A percentile compares a stretch with the other conserved stretches of the same genome.
These are phyloP conservation scores for Acyrthosiphon pisum DNA, from an alignment of 1,140 invertebrate species.

Conservation along the genomic window DNA sequence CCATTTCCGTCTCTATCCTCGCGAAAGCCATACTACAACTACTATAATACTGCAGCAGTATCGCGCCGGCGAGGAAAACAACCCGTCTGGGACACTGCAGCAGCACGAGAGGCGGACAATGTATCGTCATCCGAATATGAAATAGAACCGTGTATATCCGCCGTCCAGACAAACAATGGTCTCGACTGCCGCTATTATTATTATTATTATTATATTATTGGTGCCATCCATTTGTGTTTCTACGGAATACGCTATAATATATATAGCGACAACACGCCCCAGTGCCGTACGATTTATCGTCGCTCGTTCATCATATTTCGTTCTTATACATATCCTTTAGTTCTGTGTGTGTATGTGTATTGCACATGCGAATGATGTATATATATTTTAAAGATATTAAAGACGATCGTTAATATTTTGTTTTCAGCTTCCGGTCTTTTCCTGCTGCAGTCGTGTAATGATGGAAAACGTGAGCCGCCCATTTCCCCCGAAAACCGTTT, in stretches of 20 bases:
- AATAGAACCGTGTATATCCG: constrained; percentile 41
- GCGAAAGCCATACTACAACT: not conserved
- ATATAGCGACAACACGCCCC: constrained; percentile 33
- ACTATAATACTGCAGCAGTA: no score
- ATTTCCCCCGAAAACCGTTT: not conserved
- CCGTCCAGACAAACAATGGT: constrained; percentile 52
- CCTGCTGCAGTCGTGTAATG: not conserved
- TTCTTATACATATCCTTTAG: not conserved
- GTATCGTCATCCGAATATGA: constrained; percentile 44
- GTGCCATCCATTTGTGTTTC: constrained; percentile 42
- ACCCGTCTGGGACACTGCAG: constrained; percentile 29
- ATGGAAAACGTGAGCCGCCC: not conserved
- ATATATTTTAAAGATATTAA: constrained; percentile 34
- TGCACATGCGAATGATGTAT: not conserved
- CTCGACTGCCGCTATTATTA: constrained; percentile 29
- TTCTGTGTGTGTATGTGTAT: not conserved
- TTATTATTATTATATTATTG: constrained; percentile 42
- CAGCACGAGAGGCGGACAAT: constrained; percentile 8
- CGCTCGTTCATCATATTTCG: constrained; percentile 44
- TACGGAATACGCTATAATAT: not conserved
- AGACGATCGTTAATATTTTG: constrained; percentile 41
- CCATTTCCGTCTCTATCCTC: not conserved
- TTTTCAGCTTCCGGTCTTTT: constrained; percentile 30
- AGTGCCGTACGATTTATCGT: constrained; percentile 32
- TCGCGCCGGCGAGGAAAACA: not conserved